Evolutionary conservation across 53 echinoderm and acorn worm species (phyloP), one percentile per base, ranked within the genome.

Genomic region (Stichopus horrens): DNA sequence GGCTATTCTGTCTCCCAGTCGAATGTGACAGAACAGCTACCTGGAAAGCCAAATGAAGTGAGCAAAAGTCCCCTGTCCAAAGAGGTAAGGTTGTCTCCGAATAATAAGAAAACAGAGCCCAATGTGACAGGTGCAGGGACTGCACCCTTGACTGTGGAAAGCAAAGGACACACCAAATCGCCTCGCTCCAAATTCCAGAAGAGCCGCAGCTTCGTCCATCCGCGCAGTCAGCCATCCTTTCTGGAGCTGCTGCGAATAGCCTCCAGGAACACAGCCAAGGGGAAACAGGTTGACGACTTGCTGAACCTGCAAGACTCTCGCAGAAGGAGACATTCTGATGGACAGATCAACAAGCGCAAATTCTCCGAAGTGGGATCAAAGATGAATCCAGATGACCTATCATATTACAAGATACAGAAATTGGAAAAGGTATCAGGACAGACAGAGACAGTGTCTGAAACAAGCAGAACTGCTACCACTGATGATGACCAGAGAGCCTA

Each of bases 321-420:
- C 18, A 81, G 57, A 22, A 81, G 81, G 57, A 56, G 81, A 21
- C 20, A 81, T 23, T 81, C 81, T 18, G 81, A 81, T 58, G 81
- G 81, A 81, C 81, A 81, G 5, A 81, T 81, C 52, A 81, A 81
- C 58, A 81, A n/a, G 22, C 57, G 57, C 8, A 21, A 58, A 22
- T 10, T 58, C 21, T 20, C 81, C 1, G 81, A 81, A 20, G 57
- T 9, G 16, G 20, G 58, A 21, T n/a, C 22, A 21, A 21, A 21
- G 22, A 56, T 11, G 23, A 56, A 56, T 6, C 81, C 56, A 57
- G 81, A 81, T 21, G 81, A 21, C 7, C 5, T 53, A 57, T 18
- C 57, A 7, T 81, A 21, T 8, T 19, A 52, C 14, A 81, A 81
- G 11, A 81, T 55, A 81, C 81, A 56, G 7, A 81, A 58, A 81